Base-by-base conservation (phyloP, 2,888 invertebrate genomes). In the Dioctria rufipes region DNA sequence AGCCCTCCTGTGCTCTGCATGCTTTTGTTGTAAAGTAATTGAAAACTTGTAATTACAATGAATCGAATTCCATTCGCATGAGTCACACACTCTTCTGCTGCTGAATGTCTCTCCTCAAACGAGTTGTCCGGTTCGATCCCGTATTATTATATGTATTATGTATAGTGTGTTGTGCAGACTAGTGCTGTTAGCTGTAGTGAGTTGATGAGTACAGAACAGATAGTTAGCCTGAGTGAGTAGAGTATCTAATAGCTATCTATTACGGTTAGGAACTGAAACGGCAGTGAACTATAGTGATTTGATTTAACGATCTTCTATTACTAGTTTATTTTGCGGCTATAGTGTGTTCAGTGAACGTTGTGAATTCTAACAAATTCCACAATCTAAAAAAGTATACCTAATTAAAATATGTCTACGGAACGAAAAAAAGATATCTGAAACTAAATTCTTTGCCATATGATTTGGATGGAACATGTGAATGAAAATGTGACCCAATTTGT, bases 401-500 rank as follows among this genome's bases (percentile, higher is more conserved):
- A 25, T 25, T 25, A 25, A 25, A 25, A 25, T 25, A 25, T 25
- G 25, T 25, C 25, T 25, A 25, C 25, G 25, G 25, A 25, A 25
- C 25, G 25, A 25, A 25, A 25, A 25, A 25, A 25, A 25, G 2
- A 25, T 25, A 25, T n/a, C 51, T 51, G 9, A 8, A 51, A 11
- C 51, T 8, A 3, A n/a, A 8, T 51, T 63, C 6, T 63, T 63
- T 5, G 40, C 81, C 81, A 83, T 83, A 81, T 83, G 82, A 83
- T 80, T 83, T 61, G 6, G 51, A 51, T n/a, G 6, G 43, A 80
- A 82, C 82, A 83, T 83, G 85, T 87, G 88, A 87, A 87, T 87
- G 88, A 87, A 88, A 87, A 87, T 86, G 86, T 87, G 87, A 87
- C 87, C 87, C 85, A 87, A 87, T 88, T 87, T 85, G 82, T 80